phyloP scores from a whole-genome alignment of 2,113 vertebrate genomes.

The Motacilla tschutschensis region DNA sequence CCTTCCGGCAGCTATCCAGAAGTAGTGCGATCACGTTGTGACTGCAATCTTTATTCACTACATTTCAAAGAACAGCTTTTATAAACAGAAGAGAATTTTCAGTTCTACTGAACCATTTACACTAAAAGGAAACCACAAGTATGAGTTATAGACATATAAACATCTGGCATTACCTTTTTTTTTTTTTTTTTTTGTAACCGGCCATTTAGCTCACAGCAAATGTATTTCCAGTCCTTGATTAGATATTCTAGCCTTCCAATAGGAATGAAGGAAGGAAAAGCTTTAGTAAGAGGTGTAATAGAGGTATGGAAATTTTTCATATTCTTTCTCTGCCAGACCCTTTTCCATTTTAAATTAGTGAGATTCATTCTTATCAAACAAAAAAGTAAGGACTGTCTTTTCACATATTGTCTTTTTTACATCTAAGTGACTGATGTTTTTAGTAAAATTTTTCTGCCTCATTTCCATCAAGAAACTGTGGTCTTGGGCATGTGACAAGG shows the following conservation, averaged over 20 bases:
- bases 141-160: neutral
- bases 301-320: neutral
- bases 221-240: neutral
- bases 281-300: neutral
- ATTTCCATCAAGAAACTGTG: neutral
- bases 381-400: neutral
- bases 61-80: neutral
- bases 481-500: neutral
- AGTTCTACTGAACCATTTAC: neutral
- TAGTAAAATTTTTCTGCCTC: neutral
- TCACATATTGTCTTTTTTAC: neutral
- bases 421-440: neutral
- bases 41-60: neutral
- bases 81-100: neutral
- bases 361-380: neutral
- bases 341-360: neutral
- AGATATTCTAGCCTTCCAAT: neutral
- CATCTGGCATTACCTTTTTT: rapidly evolving
- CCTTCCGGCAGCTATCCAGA: neutral
- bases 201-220: neutral
- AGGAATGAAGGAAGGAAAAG: neutral
- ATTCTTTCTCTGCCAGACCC: neutral
- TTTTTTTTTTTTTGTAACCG: neutral
- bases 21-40: rapidly evolving
- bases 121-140: neutral